Evolutionary conservation across 2,888 invertebrate genomes (phyloP), one percentile per base, ranked within the genome.

Genomic region (Coleophora deauratella): DNA sequence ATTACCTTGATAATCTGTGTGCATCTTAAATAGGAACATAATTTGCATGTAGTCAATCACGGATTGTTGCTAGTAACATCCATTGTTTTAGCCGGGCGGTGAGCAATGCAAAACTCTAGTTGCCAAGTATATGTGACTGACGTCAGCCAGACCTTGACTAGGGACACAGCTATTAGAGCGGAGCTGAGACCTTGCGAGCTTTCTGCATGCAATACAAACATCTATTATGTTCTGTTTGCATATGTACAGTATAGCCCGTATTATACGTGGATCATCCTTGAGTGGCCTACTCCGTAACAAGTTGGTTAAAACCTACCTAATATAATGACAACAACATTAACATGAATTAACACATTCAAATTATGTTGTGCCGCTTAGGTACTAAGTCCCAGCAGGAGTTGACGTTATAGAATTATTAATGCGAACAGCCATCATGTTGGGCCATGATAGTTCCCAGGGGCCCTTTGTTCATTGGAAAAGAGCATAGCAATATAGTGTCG

Each of bases 91-190:
- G 21, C 21, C 21, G n/a, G n/a, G n/a, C n/a, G 21, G 21, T 21
- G 6, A 21, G 21, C 6, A 6, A 21, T 67, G 66, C 65, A 63
- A 67, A 72, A 72, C 69, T 73, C 66, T 69, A 66, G 72, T 72
- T 72, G 68, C 72, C 62, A 59, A 64, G 71, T 67, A 72, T 70
- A 72, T 67, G 62, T 66, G 66, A 49, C 48, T 79, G 74, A 79
- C 79, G 79, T 78, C 78, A 78, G 55, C 64, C 58, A 76, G 69
- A 72, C 82, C 81, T 82, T 78, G 80, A 62, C 51, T 67, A 69
- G 77, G 79, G 79, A 76, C 78, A 72, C 64, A 66, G 65, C 73
- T 79, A 76, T 77, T 78, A 79, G 72, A 78, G 68, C 75, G 70
- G 67, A 59, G 68, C 76, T 65, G 34, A 73, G 77, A 73, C 71